Conservation (phyloP, 2,888 invertebrate species). For the Biston betularia region DNA sequence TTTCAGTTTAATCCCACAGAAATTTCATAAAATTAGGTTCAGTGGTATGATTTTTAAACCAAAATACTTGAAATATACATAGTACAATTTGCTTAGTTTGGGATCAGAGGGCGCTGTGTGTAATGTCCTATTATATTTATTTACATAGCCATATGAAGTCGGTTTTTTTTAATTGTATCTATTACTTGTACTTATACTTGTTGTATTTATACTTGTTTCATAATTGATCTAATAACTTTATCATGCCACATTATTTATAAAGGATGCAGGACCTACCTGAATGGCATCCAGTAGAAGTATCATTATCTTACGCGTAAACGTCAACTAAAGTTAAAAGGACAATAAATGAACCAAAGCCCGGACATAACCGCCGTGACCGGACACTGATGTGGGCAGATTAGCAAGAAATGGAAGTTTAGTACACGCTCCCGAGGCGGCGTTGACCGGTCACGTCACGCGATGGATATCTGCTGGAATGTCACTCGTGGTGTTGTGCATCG, state of each 20-base stretch:
- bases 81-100: too few species aligned
- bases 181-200: too few species aligned
- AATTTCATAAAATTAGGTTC: too few species aligned
- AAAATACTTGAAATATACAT: too few species aligned
- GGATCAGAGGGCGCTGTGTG: too few species aligned
- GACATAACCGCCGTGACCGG: conserved; percentile 39
- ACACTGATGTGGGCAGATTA: conserved; percentile 17
- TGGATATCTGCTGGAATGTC: conserved; percentile 24
- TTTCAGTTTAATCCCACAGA: too few species aligned
- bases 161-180: too few species aligned
- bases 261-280: conserved; percentile 11
- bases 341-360: conserved; percentile 35
- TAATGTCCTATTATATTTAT: too few species aligned
- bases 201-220: too few species aligned
- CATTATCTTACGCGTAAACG: conserved; percentile 2
- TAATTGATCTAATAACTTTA: too few species aligned
- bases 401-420: conserved; percentile 16
- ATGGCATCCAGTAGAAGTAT: neutral
- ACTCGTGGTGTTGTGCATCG: conserved; percentile 29
- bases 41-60: too few species aligned
- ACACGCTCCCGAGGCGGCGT: conserved; percentile 7
- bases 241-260: neutral
- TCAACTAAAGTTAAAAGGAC: conserved; percentile 25
- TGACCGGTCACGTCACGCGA: conserved; percentile 41
- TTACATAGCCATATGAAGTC: too few species aligned